phyloP scores from a whole-genome alignment of 2,888 invertebrate genomes.

The Dryobotodes eremita region DNA sequence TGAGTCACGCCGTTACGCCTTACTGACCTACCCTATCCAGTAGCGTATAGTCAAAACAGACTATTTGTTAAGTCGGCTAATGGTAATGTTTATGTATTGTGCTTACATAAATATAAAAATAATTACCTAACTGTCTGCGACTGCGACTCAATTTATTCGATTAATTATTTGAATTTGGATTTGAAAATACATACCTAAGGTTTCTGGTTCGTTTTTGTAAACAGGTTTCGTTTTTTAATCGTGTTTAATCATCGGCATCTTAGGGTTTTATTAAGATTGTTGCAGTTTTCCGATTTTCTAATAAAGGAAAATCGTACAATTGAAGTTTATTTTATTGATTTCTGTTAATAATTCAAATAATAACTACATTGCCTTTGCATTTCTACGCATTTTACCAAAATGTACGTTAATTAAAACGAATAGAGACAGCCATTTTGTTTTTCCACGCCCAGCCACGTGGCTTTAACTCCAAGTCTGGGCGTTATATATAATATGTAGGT shows the following conservation, averaged over 20 bases:
- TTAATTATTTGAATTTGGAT: neutral
- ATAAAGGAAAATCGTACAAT: neutral
- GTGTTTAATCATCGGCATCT: neutral
- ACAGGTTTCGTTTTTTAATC: neutral
- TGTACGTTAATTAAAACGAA: constrained; percentile 1
- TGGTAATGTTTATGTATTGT: constrained; percentile 7
- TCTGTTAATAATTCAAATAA: neutral
- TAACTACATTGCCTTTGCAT: neutral
- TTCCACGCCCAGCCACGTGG: constrained; percentile 23
- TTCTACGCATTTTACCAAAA: neutral
- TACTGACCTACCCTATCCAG: constrained; percentile 56
- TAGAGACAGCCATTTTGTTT: constrained; percentile 42
- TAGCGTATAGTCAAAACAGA: constrained; percentile 20
- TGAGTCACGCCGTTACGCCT: constrained; percentile 30
- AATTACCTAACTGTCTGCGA: constrained; percentile 17
- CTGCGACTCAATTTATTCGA: constrained; percentile 8
- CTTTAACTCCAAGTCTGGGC: neutral
- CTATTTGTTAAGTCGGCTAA: constrained; percentile 26
- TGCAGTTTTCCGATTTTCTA: neutral
- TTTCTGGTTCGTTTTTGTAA: constrained; percentile 4
- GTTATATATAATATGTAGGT: neutral
- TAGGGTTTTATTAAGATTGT: neutral
- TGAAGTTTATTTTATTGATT: constrained; percentile 4
- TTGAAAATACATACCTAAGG: neutral
- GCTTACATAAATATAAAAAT: constrained; percentile 10